These are phyloP conservation scores for Tenthredo mesomela DNA, from an alignment of 2,888 invertebrate species.

Conservation along the genomic window DNA sequence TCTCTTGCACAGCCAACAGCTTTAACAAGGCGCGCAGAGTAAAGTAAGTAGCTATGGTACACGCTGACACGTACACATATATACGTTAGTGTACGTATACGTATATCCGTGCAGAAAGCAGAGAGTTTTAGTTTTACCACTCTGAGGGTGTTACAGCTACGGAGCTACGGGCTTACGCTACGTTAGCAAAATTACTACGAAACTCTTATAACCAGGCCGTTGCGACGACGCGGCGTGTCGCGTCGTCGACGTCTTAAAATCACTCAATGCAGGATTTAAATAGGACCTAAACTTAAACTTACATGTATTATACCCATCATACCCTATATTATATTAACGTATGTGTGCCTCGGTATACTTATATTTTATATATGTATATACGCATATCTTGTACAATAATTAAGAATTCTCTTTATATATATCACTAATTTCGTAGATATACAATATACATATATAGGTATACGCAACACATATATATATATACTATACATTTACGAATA, in stretches of 20 bases:
- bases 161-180: background rate
- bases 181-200: constrained; percentile 13
- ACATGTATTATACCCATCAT: background rate
- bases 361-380: background rate
- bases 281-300: constrained; percentile 23
- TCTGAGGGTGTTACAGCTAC: background rate
- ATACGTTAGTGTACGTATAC: background rate
- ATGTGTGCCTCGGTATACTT: background rate
- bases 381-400: background rate
- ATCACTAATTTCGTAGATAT: background rate
- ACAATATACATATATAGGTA: background rate
- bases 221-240: background rate
- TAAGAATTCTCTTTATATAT: background rate
- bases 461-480: background rate
- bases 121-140: background rate
- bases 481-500: background rate
- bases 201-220: constrained; percentile 27
- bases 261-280: constrained; percentile 34
- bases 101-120: background rate
- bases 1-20: background rate
- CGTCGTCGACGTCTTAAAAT: constrained; percentile 12
- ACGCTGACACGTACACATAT: background rate
- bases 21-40: background rate
- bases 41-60: constrained; percentile 3
- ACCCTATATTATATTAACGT: background rate